These are phyloP conservation scores for Porphyrio hochstetteri DNA, from an alignment of 2,113 vertebrate species.

Conservation along the genomic window DNA sequence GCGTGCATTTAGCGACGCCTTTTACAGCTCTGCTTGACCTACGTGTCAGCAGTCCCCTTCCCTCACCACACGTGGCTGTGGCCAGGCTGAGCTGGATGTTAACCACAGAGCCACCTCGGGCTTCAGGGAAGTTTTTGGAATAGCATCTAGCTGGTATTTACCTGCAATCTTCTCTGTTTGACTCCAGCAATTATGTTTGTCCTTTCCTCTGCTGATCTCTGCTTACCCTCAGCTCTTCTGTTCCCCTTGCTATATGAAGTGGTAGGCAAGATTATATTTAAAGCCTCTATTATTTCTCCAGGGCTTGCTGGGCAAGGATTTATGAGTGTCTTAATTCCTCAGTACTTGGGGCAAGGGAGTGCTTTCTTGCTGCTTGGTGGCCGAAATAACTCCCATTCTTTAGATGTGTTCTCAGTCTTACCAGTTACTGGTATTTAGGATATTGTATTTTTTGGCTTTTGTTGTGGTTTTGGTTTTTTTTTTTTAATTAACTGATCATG, in stretches of 20 bases:
- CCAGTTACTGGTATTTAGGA: background rate
- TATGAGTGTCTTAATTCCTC: slow-evolving; percentile 39
- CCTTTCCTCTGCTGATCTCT: slow-evolving; percentile 15
- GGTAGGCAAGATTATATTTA: slow-evolving; percentile 26
- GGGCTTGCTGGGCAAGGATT: slow-evolving; percentile 46
- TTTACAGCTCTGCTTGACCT: slow-evolving; percentile 8
- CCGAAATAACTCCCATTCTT: background rate
- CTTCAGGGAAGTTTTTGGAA: background rate
- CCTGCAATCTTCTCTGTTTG: slow-evolving; percentile 49
- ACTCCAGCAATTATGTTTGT: slow-evolving; percentile 55
- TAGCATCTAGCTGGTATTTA: background rate
- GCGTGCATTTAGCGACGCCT: background rate
- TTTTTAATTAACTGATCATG: background rate
- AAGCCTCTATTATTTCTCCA: slow-evolving; percentile 61
- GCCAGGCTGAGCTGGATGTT: background rate
- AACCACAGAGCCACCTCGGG: background rate
- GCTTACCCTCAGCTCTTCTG: background rate
- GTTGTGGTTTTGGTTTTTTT: background rate
- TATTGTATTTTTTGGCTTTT: background rate
- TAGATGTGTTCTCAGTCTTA: background rate
- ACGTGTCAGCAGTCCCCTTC: background rate
- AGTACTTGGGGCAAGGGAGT: background rate
- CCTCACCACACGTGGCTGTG: rapidly evolving
- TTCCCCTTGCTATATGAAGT: background rate
- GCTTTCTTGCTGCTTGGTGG: background rate